Base-by-base conservation (phyloP, 2,797 vertebrate genomes). In the Paguma larvata region DNA sequence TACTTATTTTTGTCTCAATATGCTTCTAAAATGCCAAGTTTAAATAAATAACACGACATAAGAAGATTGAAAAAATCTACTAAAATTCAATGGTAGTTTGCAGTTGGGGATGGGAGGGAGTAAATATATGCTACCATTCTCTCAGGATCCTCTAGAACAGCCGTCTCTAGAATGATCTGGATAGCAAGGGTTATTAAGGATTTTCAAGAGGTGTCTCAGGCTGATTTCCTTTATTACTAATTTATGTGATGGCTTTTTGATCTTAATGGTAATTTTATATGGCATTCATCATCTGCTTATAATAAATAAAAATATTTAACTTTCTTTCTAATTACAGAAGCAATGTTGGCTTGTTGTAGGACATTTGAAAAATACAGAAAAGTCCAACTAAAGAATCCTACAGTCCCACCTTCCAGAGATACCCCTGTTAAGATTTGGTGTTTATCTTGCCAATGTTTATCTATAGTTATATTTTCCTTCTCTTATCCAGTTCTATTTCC, bases 291-390 rank as follows among this genome's bases (percentile, higher is more conserved):
- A 92, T 65, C 30, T 75, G 73, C 59, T 73, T 70, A 72, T 63
- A 79, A 34, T 34, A 77, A 72, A 65, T 41, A 90, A 34, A 91
- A 80, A 34, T 27, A 23, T 14, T n/a, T 27, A 25, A 59, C n/a
- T 89, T 63, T 34, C 51, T 80, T 89, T 25, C 21, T 80, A 82
- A 85, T 83, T 79, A 78, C 1, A 59, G 19, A 91, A 63, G 53
- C 68, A 44, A 62, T 85, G 25, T 16, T 85, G 92, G 5, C 59
- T 89, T 88, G 4, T 62, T 84, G 9, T 68, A 41, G 18, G 10
- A 48, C 73, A 67, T 91, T 70, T 83, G 67, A 90, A 72, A 85
- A 80, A 92, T 63, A 89, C 23, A 85, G 51, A 59, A 13, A 80
- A 82, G 21, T 38, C 34, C 65, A 88, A 46, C 27, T 14, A 44